These are phyloP conservation scores for Cheilosia vulpina DNA, from an alignment of 2,888 invertebrate genomes.

Conservation along the genomic window DNA sequence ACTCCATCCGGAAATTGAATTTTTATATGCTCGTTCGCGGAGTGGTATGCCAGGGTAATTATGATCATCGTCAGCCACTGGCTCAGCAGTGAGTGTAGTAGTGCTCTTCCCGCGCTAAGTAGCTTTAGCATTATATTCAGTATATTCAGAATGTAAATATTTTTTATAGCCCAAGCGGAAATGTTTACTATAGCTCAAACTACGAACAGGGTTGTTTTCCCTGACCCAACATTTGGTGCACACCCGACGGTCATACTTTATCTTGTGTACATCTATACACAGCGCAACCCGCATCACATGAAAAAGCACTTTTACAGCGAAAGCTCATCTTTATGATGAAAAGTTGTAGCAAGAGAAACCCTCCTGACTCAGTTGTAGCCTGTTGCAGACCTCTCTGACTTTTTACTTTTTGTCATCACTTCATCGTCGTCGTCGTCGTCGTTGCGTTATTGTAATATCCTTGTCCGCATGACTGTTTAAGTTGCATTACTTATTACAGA, in stretches of 20 bases:
- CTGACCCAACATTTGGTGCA: constrained; percentile 35
- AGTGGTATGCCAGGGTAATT: constrained; percentile 37
- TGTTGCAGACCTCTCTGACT: constrained; percentile 32
- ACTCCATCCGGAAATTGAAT: constrained; percentile 48
- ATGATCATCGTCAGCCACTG: constrained; percentile 36
- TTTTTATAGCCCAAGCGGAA: constrained; percentile 55
- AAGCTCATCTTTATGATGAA: constrained; percentile 41
- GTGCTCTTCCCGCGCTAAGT: constrained; percentile 1
- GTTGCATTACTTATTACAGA: constrained; percentile 52
- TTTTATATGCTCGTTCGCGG: constrained; percentile 32
- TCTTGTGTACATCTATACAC: constrained; percentile 7
- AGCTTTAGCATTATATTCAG: constrained; percentile 53
- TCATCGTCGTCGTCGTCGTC: neutral
- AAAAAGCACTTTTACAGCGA: neutral
- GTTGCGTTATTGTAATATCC: constrained; percentile 43
- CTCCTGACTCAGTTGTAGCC: constrained; percentile 16
- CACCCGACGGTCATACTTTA: constrained; percentile 2
- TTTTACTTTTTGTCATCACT: constrained; percentile 25
- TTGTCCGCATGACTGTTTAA: constrained; percentile 56
- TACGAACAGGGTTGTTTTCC: constrained; percentile 2
- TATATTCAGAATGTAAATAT: constrained; percentile 38
- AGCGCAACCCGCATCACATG: constrained; percentile 21
- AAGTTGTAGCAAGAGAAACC: constrained; percentile 14
- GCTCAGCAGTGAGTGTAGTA: neutral
- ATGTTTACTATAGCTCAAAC: constrained; percentile 49